A percentile compares a stretch with the other conserved stretches of the same genome.
Evolutionary conservation across 2,888 invertebrate species (phyloP).

Genomic region (Nomada flava): DNA sequence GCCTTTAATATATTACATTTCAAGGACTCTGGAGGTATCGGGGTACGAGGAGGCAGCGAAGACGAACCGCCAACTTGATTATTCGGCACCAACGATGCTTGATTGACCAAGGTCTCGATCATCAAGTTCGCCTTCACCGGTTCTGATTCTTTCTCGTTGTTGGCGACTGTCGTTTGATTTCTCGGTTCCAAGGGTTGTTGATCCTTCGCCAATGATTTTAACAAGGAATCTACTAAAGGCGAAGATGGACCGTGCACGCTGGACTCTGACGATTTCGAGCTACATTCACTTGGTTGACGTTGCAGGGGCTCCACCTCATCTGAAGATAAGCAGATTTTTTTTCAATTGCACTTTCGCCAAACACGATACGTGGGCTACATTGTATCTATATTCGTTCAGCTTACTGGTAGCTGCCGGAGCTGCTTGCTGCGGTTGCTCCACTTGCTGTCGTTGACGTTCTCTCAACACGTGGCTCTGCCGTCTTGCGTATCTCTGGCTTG

Average conservation of each 20-base stretch:
- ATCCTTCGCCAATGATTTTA: constrained; percentile 91
- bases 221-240: constrained; percentile 89
- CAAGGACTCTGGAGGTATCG: constrained; percentile 94
- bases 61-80: constrained; percentile 88
- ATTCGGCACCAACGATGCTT: constrained; percentile 88
- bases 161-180: constrained; percentile 86
- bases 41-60: constrained; percentile 85
- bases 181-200: constrained; percentile 87
- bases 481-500: constrained; percentile 97
- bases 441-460: constrained; percentile 89
- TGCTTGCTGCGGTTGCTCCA: constrained; percentile 75
- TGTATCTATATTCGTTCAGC: constrained; percentile 66
- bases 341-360: no score
- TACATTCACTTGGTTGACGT: constrained; percentile 80
- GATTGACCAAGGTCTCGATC: constrained; percentile 84
- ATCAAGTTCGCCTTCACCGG: constrained; percentile 88
- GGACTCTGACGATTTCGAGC: constrained; percentile 84
- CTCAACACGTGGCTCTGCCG: constrained; percentile 95
- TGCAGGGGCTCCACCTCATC: constrained; percentile 79
- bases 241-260: constrained; percentile 83
- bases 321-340: constrained; percentile 46
- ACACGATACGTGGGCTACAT: constrained; percentile 3
- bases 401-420: constrained; percentile 74
- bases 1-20: constrained; percentile 98
- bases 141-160: constrained; percentile 87